These are phyloP conservation scores for Natrix natrix DNA, from an alignment of 2,797 vertebrate genomes.

Conservation along the genomic window DNA sequence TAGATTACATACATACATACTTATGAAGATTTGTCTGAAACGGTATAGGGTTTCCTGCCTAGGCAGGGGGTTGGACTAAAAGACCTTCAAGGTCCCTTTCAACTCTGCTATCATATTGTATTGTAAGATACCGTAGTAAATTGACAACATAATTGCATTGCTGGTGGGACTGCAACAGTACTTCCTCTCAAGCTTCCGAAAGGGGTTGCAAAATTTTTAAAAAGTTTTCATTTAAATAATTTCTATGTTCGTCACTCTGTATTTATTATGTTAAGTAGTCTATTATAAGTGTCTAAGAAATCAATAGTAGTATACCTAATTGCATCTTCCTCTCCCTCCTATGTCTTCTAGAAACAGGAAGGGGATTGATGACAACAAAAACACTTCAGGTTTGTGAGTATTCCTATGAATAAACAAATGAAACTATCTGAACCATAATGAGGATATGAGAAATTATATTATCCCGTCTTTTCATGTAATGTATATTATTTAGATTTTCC, in stretches of 20 bases:
- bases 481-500: neutral
- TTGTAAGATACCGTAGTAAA: neutral
- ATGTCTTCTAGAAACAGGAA: conserved; percentile 78
- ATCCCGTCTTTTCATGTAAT: neutral
- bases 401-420: neutral
- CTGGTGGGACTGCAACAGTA: neutral
- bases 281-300: neutral
- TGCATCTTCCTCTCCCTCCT: neutral
- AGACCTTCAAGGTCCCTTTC: no score
- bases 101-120: no score
- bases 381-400: conserved; percentile 75
- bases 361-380: conserved; percentile 82
- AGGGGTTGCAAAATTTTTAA: neutral
- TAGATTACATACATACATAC: neutral
- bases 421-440: neutral
- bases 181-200: neutral
- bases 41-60: no score
- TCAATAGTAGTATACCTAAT: neutral
- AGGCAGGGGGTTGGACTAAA: no score
- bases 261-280: neutral
- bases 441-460: neutral
- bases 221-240: neutral
- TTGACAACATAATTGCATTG: neutral
- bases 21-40: no score
- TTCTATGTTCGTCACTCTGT: neutral